Evolutionary conservation across 2,113 vertebrate species (phyloP).

Genomic region (Willisornis vidua): DNA sequence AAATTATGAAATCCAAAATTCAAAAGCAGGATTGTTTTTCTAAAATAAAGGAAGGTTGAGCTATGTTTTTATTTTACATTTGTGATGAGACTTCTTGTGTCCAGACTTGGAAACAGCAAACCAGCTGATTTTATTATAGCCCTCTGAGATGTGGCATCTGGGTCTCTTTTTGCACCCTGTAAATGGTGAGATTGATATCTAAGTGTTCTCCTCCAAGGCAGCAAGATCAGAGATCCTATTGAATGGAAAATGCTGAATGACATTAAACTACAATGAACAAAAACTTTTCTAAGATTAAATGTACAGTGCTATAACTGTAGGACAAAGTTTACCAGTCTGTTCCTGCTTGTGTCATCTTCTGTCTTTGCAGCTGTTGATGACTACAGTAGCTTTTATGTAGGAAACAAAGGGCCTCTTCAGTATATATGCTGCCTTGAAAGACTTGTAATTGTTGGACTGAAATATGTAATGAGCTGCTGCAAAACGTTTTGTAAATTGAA

Average conservation of each 20-base stretch:
- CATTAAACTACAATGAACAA: constrained; percentile 61
- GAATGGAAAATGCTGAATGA: constrained; percentile 42
- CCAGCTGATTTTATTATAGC: constrained; percentile 31
- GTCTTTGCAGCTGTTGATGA: constrained; percentile 83
- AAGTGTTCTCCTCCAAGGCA: not conserved
- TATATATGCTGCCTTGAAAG: constrained; percentile 51
- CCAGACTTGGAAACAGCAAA: not conserved
- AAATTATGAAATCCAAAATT: not conserved
- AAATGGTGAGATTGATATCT: constrained; percentile 24
- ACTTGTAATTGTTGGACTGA: constrained; percentile 70
- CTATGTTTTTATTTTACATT: not conserved
- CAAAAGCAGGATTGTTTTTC: not conserved
- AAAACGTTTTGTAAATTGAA: constrained; percentile 47
- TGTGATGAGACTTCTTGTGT: constrained; percentile 11
- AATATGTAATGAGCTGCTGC: constrained; percentile 60
- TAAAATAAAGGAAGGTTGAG: not conserved
- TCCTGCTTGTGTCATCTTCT: constrained; percentile 80
- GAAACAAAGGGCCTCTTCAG: constrained; percentile 77
- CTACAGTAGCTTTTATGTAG: constrained; percentile 75
- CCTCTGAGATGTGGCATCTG: constrained; percentile 25
- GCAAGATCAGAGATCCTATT: constrained; percentile 44
- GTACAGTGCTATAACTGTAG: constrained; percentile 55
- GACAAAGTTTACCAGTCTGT: constrained; percentile 72
- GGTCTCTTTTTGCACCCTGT: constrained; percentile 49
- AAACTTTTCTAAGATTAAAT: constrained; percentile 67